Conservation (phyloP, 2,888 invertebrate species). For the Pammene fasciana region DNA sequence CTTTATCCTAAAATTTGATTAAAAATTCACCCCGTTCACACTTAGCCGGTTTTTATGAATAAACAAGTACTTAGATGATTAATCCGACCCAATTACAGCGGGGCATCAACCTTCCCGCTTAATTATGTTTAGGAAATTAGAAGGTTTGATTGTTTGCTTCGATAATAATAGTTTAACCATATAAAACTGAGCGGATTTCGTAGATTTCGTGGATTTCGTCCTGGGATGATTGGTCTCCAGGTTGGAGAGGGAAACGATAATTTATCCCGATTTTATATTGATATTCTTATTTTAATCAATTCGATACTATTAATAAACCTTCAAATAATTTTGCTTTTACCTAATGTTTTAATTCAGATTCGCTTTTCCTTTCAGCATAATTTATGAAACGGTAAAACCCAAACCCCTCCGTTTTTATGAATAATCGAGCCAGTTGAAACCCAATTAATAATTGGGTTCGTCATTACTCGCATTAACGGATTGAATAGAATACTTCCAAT, state of each 20-base stretch:
- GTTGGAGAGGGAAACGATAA: too few species aligned
- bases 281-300: too few species aligned
- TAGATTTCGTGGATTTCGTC: too few species aligned
- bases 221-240: too few species aligned
- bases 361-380: not conserved
- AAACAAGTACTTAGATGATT: slow-evolving; percentile 23
- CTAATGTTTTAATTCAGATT: too few species aligned
- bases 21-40: slow-evolving; percentile 29
- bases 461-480: slow-evolving; percentile 27
- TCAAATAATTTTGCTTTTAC: too few species aligned
- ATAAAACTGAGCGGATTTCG: too few species aligned
- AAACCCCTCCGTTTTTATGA: slow-evolving; percentile 22
- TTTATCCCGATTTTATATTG: too few species aligned
- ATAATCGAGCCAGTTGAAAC: slow-evolving; percentile 18
- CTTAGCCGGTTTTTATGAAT: slow-evolving; percentile 39
- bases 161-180: not conserved
- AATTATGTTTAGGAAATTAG: slow-evolving; percentile 15
- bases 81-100: slow-evolving; percentile 19
- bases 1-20: slow-evolving; percentile 17
- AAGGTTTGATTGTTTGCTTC: not conserved
- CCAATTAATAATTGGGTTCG: slow-evolving; percentile 10
- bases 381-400: not conserved
- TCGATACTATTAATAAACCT: too few species aligned
- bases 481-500: slow-evolving; percentile 5
- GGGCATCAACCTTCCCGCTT: not conserved